These are phyloP conservation scores for Cochlearius cochlearius DNA, from an alignment of 2,113 vertebrate species.

Conservation along the genomic window DNA sequence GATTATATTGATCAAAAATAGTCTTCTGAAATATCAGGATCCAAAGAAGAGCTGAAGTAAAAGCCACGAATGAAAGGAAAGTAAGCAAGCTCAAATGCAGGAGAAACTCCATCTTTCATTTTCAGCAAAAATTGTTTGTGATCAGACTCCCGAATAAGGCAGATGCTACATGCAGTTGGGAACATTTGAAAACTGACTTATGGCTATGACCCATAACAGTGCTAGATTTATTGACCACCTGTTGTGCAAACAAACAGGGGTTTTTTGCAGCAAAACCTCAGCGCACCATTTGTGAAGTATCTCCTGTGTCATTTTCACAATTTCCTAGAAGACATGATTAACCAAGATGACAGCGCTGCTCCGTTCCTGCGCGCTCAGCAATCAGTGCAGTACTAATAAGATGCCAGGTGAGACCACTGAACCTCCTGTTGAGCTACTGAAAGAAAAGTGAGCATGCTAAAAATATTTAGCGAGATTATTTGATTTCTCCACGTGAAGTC, in stretches of 20 bases:
- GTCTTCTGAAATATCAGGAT: background rate
- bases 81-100: background rate
- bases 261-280: background rate
- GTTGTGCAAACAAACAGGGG: background rate
- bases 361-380: background rate
- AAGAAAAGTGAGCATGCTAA: constrained; percentile 30
- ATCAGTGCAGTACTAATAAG: constrained; percentile 1
- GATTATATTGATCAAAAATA: constrained; percentile 30
- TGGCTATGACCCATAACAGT: background rate
- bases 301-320: background rate
- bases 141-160: background rate
- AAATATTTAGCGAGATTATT: constrained; percentile 55
- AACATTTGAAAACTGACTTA: background rate
- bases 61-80: background rate
- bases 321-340: background rate
- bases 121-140: background rate
- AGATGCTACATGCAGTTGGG: background rate
- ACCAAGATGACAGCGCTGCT: background rate
- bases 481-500: constrained; percentile 23
- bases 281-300: background rate
- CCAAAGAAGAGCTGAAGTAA: background rate
- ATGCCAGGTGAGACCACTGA: background rate
- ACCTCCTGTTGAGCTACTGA: constrained; percentile 15
- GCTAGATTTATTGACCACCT: background rate
- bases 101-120: background rate